Evolutionary conservation across 2,113 vertebrate genomes (phyloP).

Genomic region (Phyllostomus hastatus): DNA sequence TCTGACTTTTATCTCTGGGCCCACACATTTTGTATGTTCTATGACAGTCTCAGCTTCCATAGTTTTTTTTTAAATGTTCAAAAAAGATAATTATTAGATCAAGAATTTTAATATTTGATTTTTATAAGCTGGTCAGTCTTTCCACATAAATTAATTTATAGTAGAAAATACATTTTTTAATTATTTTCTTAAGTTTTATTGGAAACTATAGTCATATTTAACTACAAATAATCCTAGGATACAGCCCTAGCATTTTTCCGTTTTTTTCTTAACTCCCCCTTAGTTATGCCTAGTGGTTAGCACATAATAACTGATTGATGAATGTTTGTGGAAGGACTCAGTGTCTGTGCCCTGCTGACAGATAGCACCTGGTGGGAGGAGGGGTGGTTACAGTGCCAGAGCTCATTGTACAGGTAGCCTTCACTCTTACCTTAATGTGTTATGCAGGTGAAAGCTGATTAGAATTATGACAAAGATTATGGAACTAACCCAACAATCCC

Average conservation of each 20-base stretch:
- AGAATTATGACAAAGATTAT: neutral
- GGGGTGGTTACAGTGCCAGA: fast-evolving
- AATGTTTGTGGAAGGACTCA: neutral
- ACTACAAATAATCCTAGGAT: neutral
- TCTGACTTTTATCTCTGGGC: neutral
- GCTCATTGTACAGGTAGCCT: fast-evolving
- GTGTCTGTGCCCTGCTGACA: neutral
- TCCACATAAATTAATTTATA: neutral
- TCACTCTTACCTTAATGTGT: neutral
- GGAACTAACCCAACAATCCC: fast-evolving
- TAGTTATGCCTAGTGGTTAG: neutral
- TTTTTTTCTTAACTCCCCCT: neutral
- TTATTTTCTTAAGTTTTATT: neutral
- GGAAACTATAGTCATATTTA: neutral
- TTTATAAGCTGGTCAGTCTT: neutral
- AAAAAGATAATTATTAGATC: neutral
- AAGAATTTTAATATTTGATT: neutral
- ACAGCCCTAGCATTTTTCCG: neutral
- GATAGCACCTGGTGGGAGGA: no score
- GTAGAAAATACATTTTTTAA: neutral
- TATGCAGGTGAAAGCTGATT: neutral
- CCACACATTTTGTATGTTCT: fast-evolving
- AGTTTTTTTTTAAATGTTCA: neutral
- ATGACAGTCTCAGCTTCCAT: neutral
- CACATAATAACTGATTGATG: neutral